Conservation (phyloP, 2,797 vertebrate species). For the Sparus aurata region DNA sequence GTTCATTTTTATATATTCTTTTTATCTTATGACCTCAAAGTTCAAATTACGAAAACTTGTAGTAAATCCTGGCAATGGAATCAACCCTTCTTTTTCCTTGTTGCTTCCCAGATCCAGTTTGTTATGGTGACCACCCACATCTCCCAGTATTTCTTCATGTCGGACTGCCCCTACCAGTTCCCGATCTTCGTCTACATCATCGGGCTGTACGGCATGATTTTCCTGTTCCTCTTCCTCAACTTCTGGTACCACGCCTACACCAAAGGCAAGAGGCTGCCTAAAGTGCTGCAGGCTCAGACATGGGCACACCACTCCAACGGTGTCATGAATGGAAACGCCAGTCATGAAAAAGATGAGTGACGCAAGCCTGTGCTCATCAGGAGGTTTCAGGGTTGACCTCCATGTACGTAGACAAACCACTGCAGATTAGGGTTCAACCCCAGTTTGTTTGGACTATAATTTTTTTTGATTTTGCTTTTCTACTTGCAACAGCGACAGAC, state of each 20-base stretch:
- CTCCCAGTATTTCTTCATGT: conserved; percentile 93
- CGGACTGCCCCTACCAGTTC: conserved; percentile 93
- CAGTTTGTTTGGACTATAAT: conserved; percentile 28
- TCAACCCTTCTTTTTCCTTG: background rate
- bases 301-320: conserved; percentile 81
- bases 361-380: background rate
- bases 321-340: conserved; percentile 80
- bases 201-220: conserved; percentile 89
- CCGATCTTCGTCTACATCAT: conserved; percentile 96
- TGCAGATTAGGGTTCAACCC: conserved; percentile 28
- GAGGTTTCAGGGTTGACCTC: conserved; percentile 36
- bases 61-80: background rate
- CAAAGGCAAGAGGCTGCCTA: conserved; percentile 95
- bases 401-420: conserved; percentile 40
- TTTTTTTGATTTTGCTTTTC: conserved; percentile 36
- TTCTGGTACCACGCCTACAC: conserved; percentile 98
- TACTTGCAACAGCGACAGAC: conserved; percentile 64
- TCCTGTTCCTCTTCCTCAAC: conserved; percentile 94
- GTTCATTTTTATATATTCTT: background rate
- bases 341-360: conserved; percentile 80
- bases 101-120: conserved; percentile 90
- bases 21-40: background rate
- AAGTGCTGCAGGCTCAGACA: conserved; percentile 85
- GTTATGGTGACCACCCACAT: conserved; percentile 90
- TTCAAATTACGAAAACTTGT: background rate